Evolutionary conservation across 2,113 vertebrate genomes (phyloP), one percentile per base, ranked within the genome.

Genomic region (Turnix velox): DNA sequence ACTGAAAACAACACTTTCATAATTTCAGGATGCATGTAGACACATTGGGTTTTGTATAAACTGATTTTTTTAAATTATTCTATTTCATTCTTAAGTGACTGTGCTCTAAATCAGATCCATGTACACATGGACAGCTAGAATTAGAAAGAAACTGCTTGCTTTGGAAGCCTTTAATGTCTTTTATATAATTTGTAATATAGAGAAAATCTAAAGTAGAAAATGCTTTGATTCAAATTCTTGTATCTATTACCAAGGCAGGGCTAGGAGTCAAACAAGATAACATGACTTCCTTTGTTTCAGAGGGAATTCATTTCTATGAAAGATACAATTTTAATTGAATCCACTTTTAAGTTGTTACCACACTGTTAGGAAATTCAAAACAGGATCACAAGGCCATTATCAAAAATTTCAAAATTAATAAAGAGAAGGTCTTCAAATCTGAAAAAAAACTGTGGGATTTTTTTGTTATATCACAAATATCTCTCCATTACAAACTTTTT

Each of bases 11-110:
- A 24, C 68, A 84, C 23, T 90, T 78, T 91, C 82, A 75, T 27
- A 94, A 76, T 27, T 80, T 85, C 77, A 88, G 67, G 77, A 68
- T 28, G 6, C 30, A 30, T 20, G 13, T 24, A 27, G 37, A 24
- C n/a, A 30, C 0, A 1, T 22, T 10, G 57, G 7, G 1, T 7
- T 3, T 91, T 4, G 1, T 35, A 54, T 14, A 25, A 20, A 40
- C 11, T 59, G 33, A 71, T 9, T 8, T 89, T 71, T 85, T 81
- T 28, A 48, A 68, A 72, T 40, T 80, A 62, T 43, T 40, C 31
- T 78, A 12, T 67, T 65, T 10, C 30, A 49, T 24, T 11, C 48
- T 87, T n/a, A 69, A 81, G 20, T 9, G 46, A 81, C n/a, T 57
- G 12, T 12, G 23, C n/a, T 72, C 37, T 42, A 89, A 79, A 75